Evolutionary conservation across 2,888 invertebrate genomes (phyloP), one percentile per base, ranked within the genome.

Genomic region (Heliconius ethilla): DNA sequence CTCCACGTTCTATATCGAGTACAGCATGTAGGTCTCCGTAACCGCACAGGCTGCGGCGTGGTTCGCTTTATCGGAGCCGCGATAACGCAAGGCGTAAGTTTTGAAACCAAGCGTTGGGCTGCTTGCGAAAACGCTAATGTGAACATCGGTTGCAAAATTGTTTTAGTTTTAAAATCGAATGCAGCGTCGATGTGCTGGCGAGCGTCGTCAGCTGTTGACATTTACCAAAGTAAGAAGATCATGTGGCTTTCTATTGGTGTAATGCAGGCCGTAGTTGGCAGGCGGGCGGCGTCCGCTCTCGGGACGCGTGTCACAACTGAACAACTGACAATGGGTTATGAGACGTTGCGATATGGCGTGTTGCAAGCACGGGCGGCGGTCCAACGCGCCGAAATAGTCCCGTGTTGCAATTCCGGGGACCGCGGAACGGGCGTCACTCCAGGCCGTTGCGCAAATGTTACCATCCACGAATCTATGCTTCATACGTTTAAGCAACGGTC

Each of bases 91-190:
- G 92, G 91, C 90, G 91, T 91, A 91, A 91, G 90, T 94, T 94
- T 93, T 92, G 93, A 93, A 94, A 93, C 91, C 88, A 89, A 90
- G 91, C 91, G 90, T 88, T 93, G 93, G 92, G 94, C 92, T 89
- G 92, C 93, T 95, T 94, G 94, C 94, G 94, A 94, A 94, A 95
- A 94, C 91, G 87, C 93, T 93, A 94, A 94, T 94, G 94, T 94
- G 94, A 93, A 92, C 92, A 93, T 93, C 92, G 92, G 89, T 94
- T 94, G 93, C 94, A 91, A 94, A 94, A 94, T 93, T 92, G 90
- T 92, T 93, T 93, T 92, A 93, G 91, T 92, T 94, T 92, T 90
- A 89, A 91, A 92, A 93, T 91, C 89, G 88, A 91, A 92, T 90
- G 88, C 88, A 88, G 86, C 87, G 82, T 80, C 82, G 81, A 85